Conservation (phyloP, 2,888 invertebrate genomes). For the Cynaeus angustus region DNA sequence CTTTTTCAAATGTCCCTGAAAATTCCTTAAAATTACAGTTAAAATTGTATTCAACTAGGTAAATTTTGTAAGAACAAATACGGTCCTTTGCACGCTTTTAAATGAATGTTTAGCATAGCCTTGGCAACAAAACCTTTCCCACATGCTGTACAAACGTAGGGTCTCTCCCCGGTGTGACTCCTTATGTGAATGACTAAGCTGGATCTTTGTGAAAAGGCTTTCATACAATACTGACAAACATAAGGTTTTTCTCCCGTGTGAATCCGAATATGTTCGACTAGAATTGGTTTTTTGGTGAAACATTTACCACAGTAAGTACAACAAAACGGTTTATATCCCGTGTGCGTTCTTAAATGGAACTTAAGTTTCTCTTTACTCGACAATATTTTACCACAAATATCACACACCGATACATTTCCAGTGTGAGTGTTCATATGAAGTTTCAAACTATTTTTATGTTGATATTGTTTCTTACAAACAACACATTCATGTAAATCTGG, state of each 20-base stretch:
- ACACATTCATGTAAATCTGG: slow-evolving; percentile 68
- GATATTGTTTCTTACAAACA: slow-evolving; percentile 70
- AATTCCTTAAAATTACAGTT: not conserved
- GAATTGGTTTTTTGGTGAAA: slow-evolving; percentile 69
- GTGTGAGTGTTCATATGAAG: slow-evolving; percentile 73
- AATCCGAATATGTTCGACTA: slow-evolving; percentile 68
- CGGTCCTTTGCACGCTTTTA: slow-evolving; percentile 71
- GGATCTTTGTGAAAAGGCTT: slow-evolving; percentile 78
- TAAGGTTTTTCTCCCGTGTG: slow-evolving; percentile 70
- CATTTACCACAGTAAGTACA: slow-evolving; percentile 68
- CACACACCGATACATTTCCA: slow-evolving; percentile 74
- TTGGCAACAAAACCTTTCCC: slow-evolving; percentile 78
- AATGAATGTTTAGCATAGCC: slow-evolving; percentile 77
- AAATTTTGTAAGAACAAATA: slow-evolving; percentile 28
- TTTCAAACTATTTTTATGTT: slow-evolving; percentile 69
- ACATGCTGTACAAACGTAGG: slow-evolving; percentile 76
- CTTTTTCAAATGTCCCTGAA: not conserved
- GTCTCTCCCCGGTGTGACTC: slow-evolving; percentile 78
- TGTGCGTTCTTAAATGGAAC: slow-evolving; percentile 68
- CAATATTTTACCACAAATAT: slow-evolving; percentile 76
- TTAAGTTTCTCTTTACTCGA: slow-evolving; percentile 74
- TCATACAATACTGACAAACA: slow-evolving; percentile 76
- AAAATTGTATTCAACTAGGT: not conserved
- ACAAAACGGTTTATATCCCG: slow-evolving; percentile 68
- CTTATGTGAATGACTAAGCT: slow-evolving; percentile 79